phyloP scores from a whole-genome alignment of 2,888 invertebrate species.

The Pycnomerus fuliginosus region DNA sequence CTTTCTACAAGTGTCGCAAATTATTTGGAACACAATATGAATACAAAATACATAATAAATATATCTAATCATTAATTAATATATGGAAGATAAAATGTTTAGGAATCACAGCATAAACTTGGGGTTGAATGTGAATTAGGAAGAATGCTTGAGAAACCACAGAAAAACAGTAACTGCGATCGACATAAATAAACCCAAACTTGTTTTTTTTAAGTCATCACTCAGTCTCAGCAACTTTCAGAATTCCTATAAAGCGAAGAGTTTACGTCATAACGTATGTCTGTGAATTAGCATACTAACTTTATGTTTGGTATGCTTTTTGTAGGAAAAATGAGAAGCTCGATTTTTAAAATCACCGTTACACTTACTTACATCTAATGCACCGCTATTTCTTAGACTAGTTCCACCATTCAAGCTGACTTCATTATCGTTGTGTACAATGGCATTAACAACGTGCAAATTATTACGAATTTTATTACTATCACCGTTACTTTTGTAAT shows the following conservation, averaged over 20 bases:
- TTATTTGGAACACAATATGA: too few species aligned
- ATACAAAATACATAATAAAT: too few species aligned
- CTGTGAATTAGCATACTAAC: constrained; percentile 50
- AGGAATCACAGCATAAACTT: too few species aligned
- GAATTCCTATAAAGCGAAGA: constrained; percentile 16
- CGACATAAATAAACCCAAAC: too few species aligned
- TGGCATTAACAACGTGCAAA: constrained; percentile 32
- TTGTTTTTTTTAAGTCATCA: background rate
- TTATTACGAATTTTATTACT: constrained; percentile 13
- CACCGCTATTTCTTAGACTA: constrained; percentile 21
- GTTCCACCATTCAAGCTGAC: constrained; percentile 1
- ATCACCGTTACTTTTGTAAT: constrained; percentile 6
- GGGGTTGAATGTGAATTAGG: too few species aligned
- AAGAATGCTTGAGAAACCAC: too few species aligned
- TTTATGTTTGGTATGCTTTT: constrained; percentile 43
- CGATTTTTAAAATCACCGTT: constrained; percentile 34
- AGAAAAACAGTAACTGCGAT: too few species aligned
- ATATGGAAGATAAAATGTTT: too few species aligned
- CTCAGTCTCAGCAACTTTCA: too few species aligned
- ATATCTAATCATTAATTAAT: too few species aligned
- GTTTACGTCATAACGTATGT: constrained; percentile 51
- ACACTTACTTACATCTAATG: constrained; percentile 20
- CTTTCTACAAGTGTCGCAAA: too few species aligned
- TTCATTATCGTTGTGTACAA: constrained; percentile 35
- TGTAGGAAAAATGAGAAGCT: constrained; percentile 38